Conservation (phyloP, 2,797 vertebrate species). For the Ceryle rudis region DNA sequence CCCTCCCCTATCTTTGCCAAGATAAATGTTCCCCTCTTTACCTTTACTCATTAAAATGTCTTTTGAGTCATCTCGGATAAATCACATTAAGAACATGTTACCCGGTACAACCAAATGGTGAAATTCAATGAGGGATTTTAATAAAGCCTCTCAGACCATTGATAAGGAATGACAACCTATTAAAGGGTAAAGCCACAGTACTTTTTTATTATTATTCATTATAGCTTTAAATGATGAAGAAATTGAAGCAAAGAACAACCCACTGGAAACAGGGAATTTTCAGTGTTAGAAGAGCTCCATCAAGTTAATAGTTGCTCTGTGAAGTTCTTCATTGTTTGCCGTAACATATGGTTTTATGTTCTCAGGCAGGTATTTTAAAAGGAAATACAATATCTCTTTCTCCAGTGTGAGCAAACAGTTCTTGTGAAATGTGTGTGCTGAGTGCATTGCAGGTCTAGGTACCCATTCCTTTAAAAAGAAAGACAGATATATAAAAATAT, state of each 20-base stretch:
- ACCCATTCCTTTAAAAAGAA: background rate
- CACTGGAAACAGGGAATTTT: background rate
- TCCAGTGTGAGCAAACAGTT: background rate
- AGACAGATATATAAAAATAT: background rate
- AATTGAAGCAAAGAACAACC: background rate
- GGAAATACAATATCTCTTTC: background rate
- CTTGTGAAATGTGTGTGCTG: background rate
- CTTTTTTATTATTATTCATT: background rate
- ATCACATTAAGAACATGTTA: background rate
- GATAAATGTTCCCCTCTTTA: constrained; percentile 32
- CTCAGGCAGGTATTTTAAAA: background rate
- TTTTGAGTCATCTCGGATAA: background rate
- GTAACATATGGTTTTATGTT: background rate
- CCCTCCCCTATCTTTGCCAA: constrained; percentile 15
- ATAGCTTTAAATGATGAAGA: background rate
- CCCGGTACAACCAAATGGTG: background rate
- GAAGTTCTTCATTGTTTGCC: background rate
- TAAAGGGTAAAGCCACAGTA: background rate
- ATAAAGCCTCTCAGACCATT: background rate
- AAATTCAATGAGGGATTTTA: background rate
- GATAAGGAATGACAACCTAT: background rate
- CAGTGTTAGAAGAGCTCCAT: background rate
- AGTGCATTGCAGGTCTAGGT: background rate
- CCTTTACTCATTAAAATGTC: constrained; percentile 19
- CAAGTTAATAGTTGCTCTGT: background rate